Base-by-base conservation (phyloP, 2,797 vertebrate genomes). In the Okamejei kenojei region DNA sequence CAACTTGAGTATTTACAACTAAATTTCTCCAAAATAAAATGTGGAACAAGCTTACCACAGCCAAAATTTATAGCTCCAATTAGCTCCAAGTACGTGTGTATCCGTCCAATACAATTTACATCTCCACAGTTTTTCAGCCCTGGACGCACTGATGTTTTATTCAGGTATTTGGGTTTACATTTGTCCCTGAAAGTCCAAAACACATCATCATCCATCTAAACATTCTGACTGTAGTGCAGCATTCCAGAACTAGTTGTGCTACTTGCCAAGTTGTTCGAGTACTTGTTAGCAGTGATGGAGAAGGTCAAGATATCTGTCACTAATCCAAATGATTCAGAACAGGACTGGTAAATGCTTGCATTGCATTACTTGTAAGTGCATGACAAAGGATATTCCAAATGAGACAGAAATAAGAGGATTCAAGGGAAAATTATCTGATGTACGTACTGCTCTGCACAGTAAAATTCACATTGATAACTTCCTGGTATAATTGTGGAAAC, bases 101-200 rank as follows among this genome's bases (percentile, higher is more conserved):
- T 98, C 93, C 98, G 96, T 92, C 99, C 99, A 26, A 99, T 99
- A 95, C 99, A 99, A 97, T 99, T 99, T 65, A 99, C 99, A 0
- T 99, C 99, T 0, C 99, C 99, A 1, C 99, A 99, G 96, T 99
- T 99, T 97, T 98, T 99, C 91, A 99, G 96, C 93, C 99, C 99
- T 0, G 98, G 98, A 5, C 99, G 98, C 35, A 99, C 98, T 0
- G 98, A 99, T 0, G 99, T 99, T 96, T 99, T 99, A 95, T 99
- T 99, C 95, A 99, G 96, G 96, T 99, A 99, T 94, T 96, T 98
- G 80, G 99, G 99, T 94, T 98, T 99, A 95, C 96, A 97, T 94
- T 95, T 98, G 93, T 97, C 95, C 99, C 99, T 99, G 71, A 10
- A 74, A 71, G 38, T 54, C 74, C 10, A 92, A 76, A 74, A 11